Conservation (phyloP, 2,797 vertebrate genomes). For the Neosilurus hyrtlii region DNA sequence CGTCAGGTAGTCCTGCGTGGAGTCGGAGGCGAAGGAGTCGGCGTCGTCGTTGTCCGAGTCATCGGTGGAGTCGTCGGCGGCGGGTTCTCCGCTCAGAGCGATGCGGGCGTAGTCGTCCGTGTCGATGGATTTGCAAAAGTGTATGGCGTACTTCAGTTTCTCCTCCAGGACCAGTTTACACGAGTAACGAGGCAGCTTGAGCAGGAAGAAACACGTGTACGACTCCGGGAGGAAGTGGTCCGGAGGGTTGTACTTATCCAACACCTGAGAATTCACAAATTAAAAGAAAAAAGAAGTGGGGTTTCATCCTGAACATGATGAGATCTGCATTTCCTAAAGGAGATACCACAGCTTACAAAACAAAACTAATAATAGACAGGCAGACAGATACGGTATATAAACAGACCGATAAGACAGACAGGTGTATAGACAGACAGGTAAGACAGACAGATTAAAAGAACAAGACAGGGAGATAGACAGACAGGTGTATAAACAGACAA, state of each 20-base stretch:
- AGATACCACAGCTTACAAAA: too few species aligned
- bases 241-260: slow-evolving; percentile 97
- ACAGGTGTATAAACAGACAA: too few species aligned
- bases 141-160: slow-evolving; percentile 97
- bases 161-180: slow-evolving; percentile 96
- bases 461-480: too few species aligned
- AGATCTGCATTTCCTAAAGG: too few species aligned
- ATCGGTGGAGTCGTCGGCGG: slow-evolving; percentile 92
- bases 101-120: slow-evolving; percentile 98
- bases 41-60: slow-evolving; percentile 97
- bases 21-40: slow-evolving; percentile 96
- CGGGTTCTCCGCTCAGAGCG: slow-evolving; percentile 90
- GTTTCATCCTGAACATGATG: neutral
- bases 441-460: too few species aligned
- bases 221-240: slow-evolving; percentile 99
- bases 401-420: too few species aligned
- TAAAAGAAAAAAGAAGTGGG: too few species aligned
- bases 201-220: slow-evolving; percentile 97
- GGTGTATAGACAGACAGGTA: too few species aligned
- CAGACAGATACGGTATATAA: too few species aligned
- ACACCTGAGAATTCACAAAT: slow-evolving; percentile 73
- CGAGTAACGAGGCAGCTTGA: slow-evolving; percentile 96
- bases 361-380: too few species aligned
- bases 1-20: slow-evolving; percentile 95
- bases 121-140: slow-evolving; percentile 99